Conservation (phyloP, 2,113 vertebrate species). For the Cryptomyrus ogoouensis region DNA sequence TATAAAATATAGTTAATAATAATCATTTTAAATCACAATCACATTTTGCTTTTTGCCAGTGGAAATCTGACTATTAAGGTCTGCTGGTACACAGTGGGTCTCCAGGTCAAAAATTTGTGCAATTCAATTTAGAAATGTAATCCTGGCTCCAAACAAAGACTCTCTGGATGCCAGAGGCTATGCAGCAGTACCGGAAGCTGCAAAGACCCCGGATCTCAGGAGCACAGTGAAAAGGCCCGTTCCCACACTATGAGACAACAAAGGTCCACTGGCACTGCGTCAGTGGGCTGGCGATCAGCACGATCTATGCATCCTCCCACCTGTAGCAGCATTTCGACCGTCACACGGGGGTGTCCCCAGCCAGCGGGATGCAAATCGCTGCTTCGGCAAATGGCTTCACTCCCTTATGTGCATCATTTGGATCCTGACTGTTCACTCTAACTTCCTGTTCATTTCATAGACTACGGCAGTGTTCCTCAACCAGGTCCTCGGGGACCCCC, state of each 20-base stretch:
- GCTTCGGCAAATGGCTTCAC: neutral
- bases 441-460: neutral
- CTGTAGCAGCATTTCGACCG: too few relatives aligned
- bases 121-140: neutral
- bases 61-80: neutral
- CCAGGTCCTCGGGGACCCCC: neutral
- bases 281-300: neutral
- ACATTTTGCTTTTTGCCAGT: neutral
- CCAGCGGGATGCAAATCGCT: neutral
- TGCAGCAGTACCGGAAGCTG: neutral
- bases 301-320: neutral
- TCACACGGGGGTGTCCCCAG: neutral
- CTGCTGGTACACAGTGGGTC: neutral
- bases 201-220: neutral
- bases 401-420: neutral
- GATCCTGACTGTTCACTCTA: neutral
- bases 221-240: neutral
- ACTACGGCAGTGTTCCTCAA: neutral
- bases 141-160: neutral
- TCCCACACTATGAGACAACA: neutral
- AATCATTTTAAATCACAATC: neutral
- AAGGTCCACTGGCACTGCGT: neutral
- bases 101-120: neutral
- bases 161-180: neutral
- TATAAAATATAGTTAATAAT: neutral